These are phyloP conservation scores for Drosophila incognita DNA, from an alignment of 2,888 invertebrate species.

Conservation along the genomic window DNA sequence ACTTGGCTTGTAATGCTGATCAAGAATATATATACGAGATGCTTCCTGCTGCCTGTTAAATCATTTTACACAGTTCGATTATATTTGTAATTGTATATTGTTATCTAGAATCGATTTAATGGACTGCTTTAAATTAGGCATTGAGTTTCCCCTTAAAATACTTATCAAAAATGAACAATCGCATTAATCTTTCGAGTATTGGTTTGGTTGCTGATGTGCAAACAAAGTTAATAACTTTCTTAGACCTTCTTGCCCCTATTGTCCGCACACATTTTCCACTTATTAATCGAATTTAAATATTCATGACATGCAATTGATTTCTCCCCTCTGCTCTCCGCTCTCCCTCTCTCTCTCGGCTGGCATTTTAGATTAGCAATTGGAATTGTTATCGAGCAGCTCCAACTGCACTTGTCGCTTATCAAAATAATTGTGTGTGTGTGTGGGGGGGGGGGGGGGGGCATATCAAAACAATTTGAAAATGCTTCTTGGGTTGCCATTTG, in stretches of 20 bases:
- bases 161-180: neutral
- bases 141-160: neutral
- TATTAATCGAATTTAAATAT: constrained; percentile 37
- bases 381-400: constrained; percentile 8
- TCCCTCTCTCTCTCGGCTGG: too few species aligned
- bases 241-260: neutral
- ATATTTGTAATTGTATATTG: neutral
- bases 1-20: neutral
- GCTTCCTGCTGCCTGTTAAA: neutral
- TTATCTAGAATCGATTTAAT: neutral
- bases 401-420: constrained; percentile 1
- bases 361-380: constrained; percentile 17
- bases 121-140: neutral
- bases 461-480: neutral
- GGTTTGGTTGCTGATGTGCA: neutral
- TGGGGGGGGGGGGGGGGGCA: neutral
- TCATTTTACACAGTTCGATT: neutral
- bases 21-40: neutral
- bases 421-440: neutral
- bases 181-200: neutral
- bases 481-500: neutral
- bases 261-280: neutral
- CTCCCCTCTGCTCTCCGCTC: neutral
- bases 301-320: constrained; percentile 24
- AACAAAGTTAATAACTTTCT: neutral